Conservation (phyloP, 2,113 vertebrate species). For the Pygoscelis antarcticus region DNA sequence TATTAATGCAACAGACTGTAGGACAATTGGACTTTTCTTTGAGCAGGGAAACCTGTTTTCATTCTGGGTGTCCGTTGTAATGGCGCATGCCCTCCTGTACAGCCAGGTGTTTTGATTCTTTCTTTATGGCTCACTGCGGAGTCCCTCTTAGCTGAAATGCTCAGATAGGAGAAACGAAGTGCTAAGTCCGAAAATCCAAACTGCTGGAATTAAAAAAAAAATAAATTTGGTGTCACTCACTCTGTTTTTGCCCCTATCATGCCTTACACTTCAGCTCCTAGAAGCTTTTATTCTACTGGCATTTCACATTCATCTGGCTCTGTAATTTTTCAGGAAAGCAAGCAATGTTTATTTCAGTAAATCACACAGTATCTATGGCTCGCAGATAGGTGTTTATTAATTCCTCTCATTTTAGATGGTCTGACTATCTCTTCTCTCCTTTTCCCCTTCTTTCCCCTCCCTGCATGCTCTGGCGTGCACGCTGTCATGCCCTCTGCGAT, state of each 20-base stretch:
- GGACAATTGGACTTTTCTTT: neutral
- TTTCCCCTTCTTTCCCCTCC: neutral
- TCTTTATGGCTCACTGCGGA: accelerated
- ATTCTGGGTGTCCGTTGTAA: neutral
- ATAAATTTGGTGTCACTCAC: neutral
- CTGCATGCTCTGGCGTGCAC: accelerated
- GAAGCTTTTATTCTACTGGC: neutral
- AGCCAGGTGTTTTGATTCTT: neutral
- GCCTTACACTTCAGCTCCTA: neutral
- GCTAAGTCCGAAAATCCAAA: neutral
- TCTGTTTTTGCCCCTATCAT: neutral
- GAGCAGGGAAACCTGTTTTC: neutral
- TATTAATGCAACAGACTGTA: neutral
- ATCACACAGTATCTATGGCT: neutral
- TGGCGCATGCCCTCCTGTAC: accelerated
- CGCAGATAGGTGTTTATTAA: neutral
- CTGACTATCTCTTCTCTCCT: neutral
- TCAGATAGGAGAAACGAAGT: neutral
- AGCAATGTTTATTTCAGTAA: neutral
- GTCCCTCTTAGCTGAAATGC: neutral
- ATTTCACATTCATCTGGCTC: neutral
- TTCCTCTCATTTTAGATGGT: neutral
- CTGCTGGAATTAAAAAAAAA: neutral
- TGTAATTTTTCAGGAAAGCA: neutral
- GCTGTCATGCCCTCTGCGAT: neutral